These are phyloP conservation scores for Tenthredo amoena DNA, from an alignment of 2,888 invertebrate genomes.

Conservation along the genomic window DNA sequence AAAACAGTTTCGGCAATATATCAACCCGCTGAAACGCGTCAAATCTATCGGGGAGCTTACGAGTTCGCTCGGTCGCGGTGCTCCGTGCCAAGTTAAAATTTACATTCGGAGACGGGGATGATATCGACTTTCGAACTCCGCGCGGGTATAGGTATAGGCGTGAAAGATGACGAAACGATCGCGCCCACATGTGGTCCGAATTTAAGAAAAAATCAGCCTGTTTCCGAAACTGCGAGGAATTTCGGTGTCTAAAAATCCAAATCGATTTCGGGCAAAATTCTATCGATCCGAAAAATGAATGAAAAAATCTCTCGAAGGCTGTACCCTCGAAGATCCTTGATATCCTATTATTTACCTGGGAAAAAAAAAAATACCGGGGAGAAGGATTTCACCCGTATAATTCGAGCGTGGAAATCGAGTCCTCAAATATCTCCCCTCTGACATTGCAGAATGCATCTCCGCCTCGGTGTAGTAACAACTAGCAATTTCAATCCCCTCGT, in stretches of 20 bases:
- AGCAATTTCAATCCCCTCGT: slow-evolving; percentile 35
- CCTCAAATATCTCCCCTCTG: too few relatives aligned
- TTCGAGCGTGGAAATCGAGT: too few relatives aligned
- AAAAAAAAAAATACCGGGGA: too few relatives aligned
- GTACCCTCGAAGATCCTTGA: not conserved
- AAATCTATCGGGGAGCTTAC: slow-evolving; percentile 8
- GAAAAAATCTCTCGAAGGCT: not conserved
- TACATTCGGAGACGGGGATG: slow-evolving; percentile 27
- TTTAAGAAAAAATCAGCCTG: too few relatives aligned
- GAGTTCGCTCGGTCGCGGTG: not conserved
- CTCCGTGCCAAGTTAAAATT: slow-evolving; percentile 36
- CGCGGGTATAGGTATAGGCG: not conserved
- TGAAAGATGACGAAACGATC: not conserved
- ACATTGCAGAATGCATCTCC: not conserved
- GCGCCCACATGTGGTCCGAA: not conserved
- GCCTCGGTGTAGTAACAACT: slow-evolving; percentile 1
- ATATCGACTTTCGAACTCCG: slow-evolving; percentile 30
- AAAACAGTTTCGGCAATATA: slow-evolving; percentile 37
- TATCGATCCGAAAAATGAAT: slow-evolving; percentile 8
- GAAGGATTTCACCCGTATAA: too few relatives aligned
- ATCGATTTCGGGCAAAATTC: not conserved
- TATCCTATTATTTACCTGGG: not conserved
- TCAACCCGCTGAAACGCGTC: slow-evolving; percentile 27
- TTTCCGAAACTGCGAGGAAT: not conserved
- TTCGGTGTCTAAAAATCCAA: not conserved